Evolutionary conservation across 2,888 invertebrate species (phyloP).

Genomic region (Lepidochrysops patricia): DNA sequence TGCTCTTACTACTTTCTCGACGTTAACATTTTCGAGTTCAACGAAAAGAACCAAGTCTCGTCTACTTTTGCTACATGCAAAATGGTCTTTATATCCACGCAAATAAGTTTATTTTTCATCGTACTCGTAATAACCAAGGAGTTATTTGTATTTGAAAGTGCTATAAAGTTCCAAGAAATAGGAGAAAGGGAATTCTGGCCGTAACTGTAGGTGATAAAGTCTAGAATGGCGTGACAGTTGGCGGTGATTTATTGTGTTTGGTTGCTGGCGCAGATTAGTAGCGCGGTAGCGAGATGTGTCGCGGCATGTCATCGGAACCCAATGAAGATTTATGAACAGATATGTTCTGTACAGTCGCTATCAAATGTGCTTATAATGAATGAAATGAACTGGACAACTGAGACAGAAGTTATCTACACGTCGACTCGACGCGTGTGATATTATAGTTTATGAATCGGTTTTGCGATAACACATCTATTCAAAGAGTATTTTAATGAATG

Average conservation of each 20-base stretch:
- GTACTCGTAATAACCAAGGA: conserved; percentile 19
- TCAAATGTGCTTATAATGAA: conserved; percentile 36
- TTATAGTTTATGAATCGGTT: not conserved
- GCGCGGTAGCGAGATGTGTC: conserved; percentile 72
- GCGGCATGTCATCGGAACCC: conserved; percentile 72
- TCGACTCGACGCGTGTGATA: not conserved
- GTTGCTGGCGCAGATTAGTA: conserved; percentile 33
- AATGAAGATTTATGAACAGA: conserved; percentile 73
- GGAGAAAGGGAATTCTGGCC: not conserved
- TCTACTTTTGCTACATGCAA: conserved; percentile 34
- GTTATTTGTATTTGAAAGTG: conserved; percentile 12
- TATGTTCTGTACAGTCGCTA: conserved; percentile 47
- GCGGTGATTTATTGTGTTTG: conserved; percentile 39
- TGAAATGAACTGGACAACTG: conserved; percentile 10
- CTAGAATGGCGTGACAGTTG: not conserved
- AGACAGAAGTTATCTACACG: conserved; percentile 9
- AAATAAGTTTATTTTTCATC: conserved; percentile 39
- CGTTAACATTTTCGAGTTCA: conserved; percentile 45
- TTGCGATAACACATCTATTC: not conserved
- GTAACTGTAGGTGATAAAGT: conserved; percentile 24
- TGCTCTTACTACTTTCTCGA: conserved; percentile 39
- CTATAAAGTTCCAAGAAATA: conserved; percentile 4
- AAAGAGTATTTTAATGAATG: not conserved
- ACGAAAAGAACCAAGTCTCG: conserved; percentile 66
- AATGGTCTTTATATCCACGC: conserved; percentile 40